These are phyloP conservation scores for Dicyrtomina minuta DNA, from an alignment of 2,888 invertebrate species.

Conservation along the genomic window DNA sequence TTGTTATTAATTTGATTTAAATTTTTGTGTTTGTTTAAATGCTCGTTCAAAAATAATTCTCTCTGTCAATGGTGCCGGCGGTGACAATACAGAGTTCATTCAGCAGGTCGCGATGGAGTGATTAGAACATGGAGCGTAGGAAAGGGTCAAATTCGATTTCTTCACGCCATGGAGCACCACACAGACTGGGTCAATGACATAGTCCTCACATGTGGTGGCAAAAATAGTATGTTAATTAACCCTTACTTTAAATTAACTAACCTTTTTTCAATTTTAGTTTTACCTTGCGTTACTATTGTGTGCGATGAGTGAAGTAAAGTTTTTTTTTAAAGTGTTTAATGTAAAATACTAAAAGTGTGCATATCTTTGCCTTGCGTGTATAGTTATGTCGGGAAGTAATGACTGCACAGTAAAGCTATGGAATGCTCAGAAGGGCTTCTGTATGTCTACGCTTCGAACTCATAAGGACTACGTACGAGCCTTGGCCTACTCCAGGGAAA, in stretches of 20 bases:
- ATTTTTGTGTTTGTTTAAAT: too few relatives aligned
- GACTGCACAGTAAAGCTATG: constrained; percentile 99
- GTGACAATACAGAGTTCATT: constrained; percentile 70
- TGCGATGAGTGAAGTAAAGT: too few relatives aligned
- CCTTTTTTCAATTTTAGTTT: constrained; percentile 6
- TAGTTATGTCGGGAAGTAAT: constrained; percentile 97
- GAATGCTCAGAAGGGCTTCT: constrained; percentile 99
- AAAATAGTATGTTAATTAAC: constrained; percentile 73
- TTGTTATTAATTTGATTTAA: too few relatives aligned
- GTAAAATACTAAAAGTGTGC: too few relatives aligned
- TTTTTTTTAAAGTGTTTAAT: too few relatives aligned
- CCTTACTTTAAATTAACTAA: neutral
- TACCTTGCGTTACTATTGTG: neutral
- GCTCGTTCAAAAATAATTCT: too few relatives aligned
- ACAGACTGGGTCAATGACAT: constrained; percentile 99
- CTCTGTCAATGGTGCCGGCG: too few relatives aligned
- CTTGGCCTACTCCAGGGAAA: constrained; percentile 94
- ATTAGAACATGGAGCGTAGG: constrained; percentile 84
- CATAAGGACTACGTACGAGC: constrained; percentile 99
- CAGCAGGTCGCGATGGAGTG: constrained; percentile 95
- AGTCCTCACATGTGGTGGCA: constrained; percentile 93
- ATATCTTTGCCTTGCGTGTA: constrained; percentile 47
- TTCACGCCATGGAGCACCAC: constrained; percentile 98
- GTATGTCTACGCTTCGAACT: constrained; percentile 96
- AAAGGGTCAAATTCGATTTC: constrained; percentile 71